Evolutionary conservation across 2,797 vertebrate genomes (phyloP).

Genomic region (Scyliorhinus canicula): DNA sequence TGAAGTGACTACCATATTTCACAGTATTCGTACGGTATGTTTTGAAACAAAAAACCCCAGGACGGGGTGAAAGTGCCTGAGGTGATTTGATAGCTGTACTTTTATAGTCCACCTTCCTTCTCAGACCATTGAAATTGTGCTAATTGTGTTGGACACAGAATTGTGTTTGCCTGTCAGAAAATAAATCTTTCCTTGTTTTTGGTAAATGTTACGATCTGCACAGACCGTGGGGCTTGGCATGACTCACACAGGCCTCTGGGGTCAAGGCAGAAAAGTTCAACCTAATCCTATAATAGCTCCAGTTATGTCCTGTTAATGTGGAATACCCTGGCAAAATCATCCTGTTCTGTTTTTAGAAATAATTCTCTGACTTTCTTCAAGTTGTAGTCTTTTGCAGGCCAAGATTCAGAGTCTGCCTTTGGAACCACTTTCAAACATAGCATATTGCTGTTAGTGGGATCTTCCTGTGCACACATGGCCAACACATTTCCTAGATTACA

Average conservation of each 20-base stretch:
- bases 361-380: not conserved
- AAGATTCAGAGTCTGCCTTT: not conserved
- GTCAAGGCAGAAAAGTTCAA: not conserved
- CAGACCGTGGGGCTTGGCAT: not conserved
- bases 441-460: not conserved
- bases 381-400: not conserved
- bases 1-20: constrained; percentile 22
- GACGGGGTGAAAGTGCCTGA: not conserved
- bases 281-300: not conserved
- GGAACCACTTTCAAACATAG: not conserved
- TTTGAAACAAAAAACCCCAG: not conserved
- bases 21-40: not conserved
- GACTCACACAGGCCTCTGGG: not conserved
- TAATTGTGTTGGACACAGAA: not conserved
- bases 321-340: not conserved
- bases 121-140: not conserved
- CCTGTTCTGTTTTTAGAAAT: not conserved
- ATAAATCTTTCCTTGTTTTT: not conserved
- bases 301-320: not conserved
- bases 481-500: not conserved
- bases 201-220: not conserved
- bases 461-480: not conserved
- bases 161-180: not conserved
- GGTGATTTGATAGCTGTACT: not conserved
- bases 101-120: not conserved